These are phyloP conservation scores for Micrasema minimum DNA, from an alignment of 1,140 invertebrate species.

Conservation along the genomic window DNA sequence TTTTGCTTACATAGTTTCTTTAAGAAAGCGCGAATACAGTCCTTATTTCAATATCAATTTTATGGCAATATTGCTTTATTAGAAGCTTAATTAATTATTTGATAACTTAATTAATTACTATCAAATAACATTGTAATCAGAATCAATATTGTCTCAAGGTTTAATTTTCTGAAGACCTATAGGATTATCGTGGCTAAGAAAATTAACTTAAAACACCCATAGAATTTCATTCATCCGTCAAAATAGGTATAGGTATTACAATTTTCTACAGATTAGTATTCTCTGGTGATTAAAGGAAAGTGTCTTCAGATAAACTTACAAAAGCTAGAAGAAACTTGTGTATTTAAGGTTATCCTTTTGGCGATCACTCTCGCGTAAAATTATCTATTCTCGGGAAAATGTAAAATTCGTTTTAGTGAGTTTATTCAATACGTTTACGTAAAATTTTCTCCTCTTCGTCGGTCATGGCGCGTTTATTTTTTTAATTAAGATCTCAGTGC, in stretches of 20 bases:
- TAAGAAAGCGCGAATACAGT: too few relatives aligned
- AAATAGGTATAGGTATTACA: too few relatives aligned
- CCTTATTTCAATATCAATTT: too few relatives aligned
- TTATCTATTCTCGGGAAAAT: slow-evolving; percentile 18
- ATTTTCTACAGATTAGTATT: slow-evolving; percentile 9
- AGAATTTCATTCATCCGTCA: background rate
- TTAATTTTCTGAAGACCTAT: background rate
- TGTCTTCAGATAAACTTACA: slow-evolving; percentile 8
- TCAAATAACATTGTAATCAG: background rate
- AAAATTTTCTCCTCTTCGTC: background rate
- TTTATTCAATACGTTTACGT: slow-evolving; percentile 3
- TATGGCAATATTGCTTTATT: too few relatives aligned
- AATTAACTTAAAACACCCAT: slow-evolving; percentile 4
- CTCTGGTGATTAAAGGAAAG: slow-evolving; percentile 10
- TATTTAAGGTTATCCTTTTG: slow-evolving; percentile 6
- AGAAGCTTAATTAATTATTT: too few relatives aligned
- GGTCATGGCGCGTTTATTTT: slow-evolving; percentile 21
- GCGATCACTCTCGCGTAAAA: slow-evolving; percentile 15
- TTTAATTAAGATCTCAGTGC: slow-evolving; percentile 9
- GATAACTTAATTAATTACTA: too few relatives aligned
- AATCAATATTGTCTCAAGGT: slow-evolving; percentile 22
- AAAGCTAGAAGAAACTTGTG: background rate
- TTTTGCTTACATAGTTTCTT: too few relatives aligned
- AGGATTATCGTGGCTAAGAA: slow-evolving; percentile 4
- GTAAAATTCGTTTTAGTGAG: slow-evolving; percentile 6